Conservation (phyloP, 35 echinoderm and acorn worm genomes). For the Patiria miniata region DNA sequence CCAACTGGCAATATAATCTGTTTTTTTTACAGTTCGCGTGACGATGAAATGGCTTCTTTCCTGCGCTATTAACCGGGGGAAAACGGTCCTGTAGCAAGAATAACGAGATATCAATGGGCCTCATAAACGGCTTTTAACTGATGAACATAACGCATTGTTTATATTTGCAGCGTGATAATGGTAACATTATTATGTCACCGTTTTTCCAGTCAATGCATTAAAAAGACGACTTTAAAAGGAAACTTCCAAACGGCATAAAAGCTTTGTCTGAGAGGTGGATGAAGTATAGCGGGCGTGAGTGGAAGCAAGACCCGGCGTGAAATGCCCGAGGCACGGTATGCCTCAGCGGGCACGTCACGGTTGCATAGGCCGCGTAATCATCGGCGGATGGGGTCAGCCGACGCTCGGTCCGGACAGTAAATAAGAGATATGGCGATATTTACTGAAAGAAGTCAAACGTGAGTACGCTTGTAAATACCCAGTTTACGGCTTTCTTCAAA, state of each 20-base stretch:
- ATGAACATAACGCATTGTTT: slow-evolving; percentile 25
- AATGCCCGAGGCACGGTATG: slow-evolving; percentile 9
- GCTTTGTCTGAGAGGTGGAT: not conserved
- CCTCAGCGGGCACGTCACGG: slow-evolving; percentile 22
- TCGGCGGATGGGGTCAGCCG: not conserved
- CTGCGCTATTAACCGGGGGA: not conserved
- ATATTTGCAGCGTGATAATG: slow-evolving; percentile 23
- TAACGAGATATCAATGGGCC: not conserved
- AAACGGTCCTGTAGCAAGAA: not conserved
- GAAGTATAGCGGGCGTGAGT: not conserved
- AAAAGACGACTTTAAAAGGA: slow-evolving; percentile 18
- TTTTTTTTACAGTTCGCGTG: not conserved
- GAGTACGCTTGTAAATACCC: too few species aligned
- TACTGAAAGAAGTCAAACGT: too few species aligned
- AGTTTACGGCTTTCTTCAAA: too few species aligned
- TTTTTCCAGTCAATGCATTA: not conserved
- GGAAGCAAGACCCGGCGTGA: not conserved
- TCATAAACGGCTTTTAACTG: not conserved
- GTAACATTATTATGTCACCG: not conserved
- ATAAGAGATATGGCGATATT: too few species aligned
- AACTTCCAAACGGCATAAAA: not conserved
- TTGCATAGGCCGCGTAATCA: not conserved
- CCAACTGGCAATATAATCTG: slow-evolving; percentile 6
- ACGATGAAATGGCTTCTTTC: not conserved
- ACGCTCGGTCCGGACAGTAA: too few species aligned